These are phyloP conservation scores for Cephus pulcher DNA, from an alignment of 2,888 invertebrate species.

Conservation along the genomic window DNA sequence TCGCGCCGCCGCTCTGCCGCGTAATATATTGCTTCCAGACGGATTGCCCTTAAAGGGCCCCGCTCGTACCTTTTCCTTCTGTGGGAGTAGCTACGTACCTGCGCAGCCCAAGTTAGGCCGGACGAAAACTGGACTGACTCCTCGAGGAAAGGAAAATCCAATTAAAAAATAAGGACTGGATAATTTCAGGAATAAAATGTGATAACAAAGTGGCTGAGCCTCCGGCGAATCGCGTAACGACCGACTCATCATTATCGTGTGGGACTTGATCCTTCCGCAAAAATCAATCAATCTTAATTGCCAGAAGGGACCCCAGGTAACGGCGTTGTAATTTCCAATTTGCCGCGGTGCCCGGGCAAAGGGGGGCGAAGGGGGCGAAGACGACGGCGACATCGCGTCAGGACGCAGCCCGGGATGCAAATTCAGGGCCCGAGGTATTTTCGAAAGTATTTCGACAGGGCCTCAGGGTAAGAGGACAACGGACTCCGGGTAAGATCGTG, in stretches of 20 bases:
- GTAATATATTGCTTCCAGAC: slow-evolving; percentile 27
- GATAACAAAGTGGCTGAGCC: neutral
- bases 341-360: slow-evolving; percentile 53
- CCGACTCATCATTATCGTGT: neutral
- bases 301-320: slow-evolving; percentile 30
- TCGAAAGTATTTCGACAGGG: slow-evolving; percentile 38
- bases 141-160: neutral
- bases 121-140: neutral
- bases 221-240: neutral
- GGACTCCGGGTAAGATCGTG: neutral
- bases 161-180: neutral
- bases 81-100: neutral
- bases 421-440: slow-evolving; percentile 27
- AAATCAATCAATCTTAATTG: slow-evolving; percentile 54
- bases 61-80: neutral
- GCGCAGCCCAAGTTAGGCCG: neutral
- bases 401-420: slow-evolving; percentile 4
- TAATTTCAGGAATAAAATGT: neutral
- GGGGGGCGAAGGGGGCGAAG: neutral
- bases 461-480: neutral
- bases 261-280: slow-evolving; percentile 22
- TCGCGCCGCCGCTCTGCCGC: slow-evolving; percentile 5
- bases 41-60: slow-evolving; percentile 15
- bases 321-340: slow-evolving; percentile 58
- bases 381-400: neutral